Conservation (phyloP, 2,888 invertebrate genomes). For the Melikaiella ostensackeni region DNA sequence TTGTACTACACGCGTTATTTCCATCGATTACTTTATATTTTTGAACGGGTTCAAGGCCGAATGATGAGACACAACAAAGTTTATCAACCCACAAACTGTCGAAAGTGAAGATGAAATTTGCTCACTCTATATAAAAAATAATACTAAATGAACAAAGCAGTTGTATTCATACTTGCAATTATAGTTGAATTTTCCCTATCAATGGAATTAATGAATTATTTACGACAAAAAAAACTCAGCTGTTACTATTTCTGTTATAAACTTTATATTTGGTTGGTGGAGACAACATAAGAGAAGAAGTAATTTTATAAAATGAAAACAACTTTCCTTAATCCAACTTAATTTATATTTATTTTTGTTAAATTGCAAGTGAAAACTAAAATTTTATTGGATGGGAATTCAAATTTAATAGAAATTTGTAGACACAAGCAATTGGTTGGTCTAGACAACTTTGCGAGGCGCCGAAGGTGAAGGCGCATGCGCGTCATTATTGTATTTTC, state of each 20-base stretch:
- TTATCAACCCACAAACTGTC: neutral
- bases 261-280: neutral
- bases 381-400: neutral
- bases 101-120: neutral
- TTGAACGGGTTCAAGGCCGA: neutral
- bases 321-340: neutral
- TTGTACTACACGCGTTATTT: neutral
- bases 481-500: slow-evolving; percentile 77
- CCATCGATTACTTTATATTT: neutral
- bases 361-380: neutral
- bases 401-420: neutral
- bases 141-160: neutral
- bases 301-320: neutral
- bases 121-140: neutral
- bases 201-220: too few relatives aligned
- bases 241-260: neutral
- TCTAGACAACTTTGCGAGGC: slow-evolving; percentile 66
- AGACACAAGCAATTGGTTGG: neutral
- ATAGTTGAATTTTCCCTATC: neutral
- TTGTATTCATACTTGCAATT: neutral
- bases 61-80: neutral
- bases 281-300: neutral
- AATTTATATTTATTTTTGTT: too few relatives aligned
- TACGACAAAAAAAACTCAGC: neutral
- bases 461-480: slow-evolving; percentile 66